Percentiles rank a stretch among this genome's conserved stretches.
These are phyloP conservation scores for Agonopterix alstromeriana DNA, from an alignment of 2,888 invertebrate species.

Conservation along the genomic window DNA sequence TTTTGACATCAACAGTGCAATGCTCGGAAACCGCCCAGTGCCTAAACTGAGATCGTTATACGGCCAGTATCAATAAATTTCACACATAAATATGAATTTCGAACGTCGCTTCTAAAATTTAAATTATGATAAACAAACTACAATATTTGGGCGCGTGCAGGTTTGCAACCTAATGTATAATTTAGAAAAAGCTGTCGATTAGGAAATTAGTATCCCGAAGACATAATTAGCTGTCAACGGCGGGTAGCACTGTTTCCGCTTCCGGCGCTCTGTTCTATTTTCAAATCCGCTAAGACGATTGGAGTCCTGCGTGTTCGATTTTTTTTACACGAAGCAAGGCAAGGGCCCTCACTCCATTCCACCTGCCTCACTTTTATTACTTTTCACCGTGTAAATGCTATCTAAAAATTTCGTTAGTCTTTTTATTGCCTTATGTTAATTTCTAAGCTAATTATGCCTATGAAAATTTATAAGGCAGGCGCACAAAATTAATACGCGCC, in stretches of 20 bases:
- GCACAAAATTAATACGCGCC: conserved; percentile 64
- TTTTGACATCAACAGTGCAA: conserved; percentile 44
- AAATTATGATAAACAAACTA: conserved; percentile 59
- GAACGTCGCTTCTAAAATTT: conserved; percentile 59
- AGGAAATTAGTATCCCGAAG: conserved; percentile 58
- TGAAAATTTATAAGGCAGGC: conserved; percentile 69
- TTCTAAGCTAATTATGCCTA: conserved; percentile 74
- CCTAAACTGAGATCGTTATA: conserved; percentile 29
- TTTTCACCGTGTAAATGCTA: conserved; percentile 56
- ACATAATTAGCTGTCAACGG: conserved; percentile 74
- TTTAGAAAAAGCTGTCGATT: conserved; percentile 63
- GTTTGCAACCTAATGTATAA: conserved; percentile 22
- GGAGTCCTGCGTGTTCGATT: conserved; percentile 24
- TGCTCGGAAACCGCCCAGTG: conserved; percentile 29
- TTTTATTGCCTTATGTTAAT: conserved; percentile 75
- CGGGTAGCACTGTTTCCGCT: conserved; percentile 65
- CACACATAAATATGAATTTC: conserved; percentile 59
- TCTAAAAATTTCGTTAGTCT: conserved; percentile 71
- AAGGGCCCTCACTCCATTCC: conserved; percentile 27
- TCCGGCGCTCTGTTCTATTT: conserved; percentile 69
- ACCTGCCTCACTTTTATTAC: conserved; percentile 63
- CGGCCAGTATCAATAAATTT: conserved; percentile 51
- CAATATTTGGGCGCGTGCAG: conserved; percentile 28
- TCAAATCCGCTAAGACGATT: conserved; percentile 53
- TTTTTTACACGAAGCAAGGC: conserved; percentile 17